phyloP scores from a whole-genome alignment of 2,113 vertebrate genomes.

The Corythoichthys haematopterus region DNA sequence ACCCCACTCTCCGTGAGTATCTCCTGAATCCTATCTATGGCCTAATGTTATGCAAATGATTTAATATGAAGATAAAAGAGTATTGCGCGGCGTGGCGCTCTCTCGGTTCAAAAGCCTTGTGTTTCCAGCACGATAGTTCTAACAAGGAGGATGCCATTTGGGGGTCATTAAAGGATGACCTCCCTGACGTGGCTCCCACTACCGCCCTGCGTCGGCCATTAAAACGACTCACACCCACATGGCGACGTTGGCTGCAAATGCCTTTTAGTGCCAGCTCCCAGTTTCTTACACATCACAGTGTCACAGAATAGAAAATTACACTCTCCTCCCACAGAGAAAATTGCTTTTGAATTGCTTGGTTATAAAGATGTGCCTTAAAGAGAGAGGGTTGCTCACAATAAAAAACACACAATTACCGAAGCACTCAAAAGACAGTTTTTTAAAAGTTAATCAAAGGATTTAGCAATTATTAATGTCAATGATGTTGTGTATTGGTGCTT shows the following conservation, averaged over 20 bases:
- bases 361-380: conserved; percentile 79
- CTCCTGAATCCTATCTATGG: conserved; percentile 58
- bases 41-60: conserved; percentile 78
- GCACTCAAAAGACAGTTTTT: conserved; percentile 67
- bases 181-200: conserved; percentile 66
- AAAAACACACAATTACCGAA: conserved; percentile 70
- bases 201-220: conserved; percentile 68
- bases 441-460: conserved; percentile 70
- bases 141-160: conserved; percentile 77
- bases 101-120: conserved; percentile 69
- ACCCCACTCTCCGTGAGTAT: conserved; percentile 52
- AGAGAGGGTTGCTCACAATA: conserved; percentile 64
- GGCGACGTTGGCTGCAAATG: conserved; percentile 64
- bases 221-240: conserved; percentile 72
- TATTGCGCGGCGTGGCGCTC: conserved; percentile 64
- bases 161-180: conserved; percentile 78
- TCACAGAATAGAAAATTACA: conserved; percentile 83
- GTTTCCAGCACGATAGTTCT: conserved; percentile 72
- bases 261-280: conserved; percentile 73
- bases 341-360: conserved; percentile 81
- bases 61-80: conserved; percentile 80
- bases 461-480: conserved; percentile 70
- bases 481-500: conserved; percentile 43
- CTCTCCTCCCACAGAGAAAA: conserved; percentile 81
- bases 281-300: conserved; percentile 80